Base-by-base conservation (phyloP, 2,888 invertebrate species). In the Tenthredo notha region DNA sequence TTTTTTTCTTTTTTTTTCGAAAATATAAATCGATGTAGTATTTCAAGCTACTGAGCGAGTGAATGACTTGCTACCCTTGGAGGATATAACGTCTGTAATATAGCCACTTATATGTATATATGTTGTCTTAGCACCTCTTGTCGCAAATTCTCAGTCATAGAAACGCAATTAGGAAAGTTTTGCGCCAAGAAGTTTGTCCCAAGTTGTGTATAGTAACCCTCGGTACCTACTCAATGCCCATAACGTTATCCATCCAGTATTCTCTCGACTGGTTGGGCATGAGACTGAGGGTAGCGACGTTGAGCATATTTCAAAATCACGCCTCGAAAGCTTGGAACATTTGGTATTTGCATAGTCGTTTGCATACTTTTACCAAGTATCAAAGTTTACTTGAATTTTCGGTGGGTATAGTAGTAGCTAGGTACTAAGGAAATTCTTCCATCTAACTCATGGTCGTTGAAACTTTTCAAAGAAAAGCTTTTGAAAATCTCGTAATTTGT, bases 401-500 rank as follows among this genome's bases (percentile, higher is more conserved):
- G 43, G 72, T 7, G 10, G 72, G 37, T 33, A 50, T 33, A 33
- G 18, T 21, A 18, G 50, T 50, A 21, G 61, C 3, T 37, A 61
- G 37, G 18, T 7, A 40, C 77, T 72, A 58, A 75, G 84, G 6
- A 67, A 70, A 84, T 47, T 47, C 37, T 12, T 33, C 43, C 75
- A 12, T 37, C n/a, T 72, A 67, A 84, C 43, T 61, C 29, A 33
- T 65, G 80, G 37, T 80, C 80, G 37, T 61, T 40, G 61, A 61
- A 80, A 80, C 25, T n/a, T 78, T 78, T 61, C 37, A 58, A 80
- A 54, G 58, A 61, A 72, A 72, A 72, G 82, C 83, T 82, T 67
- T 82, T 70, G 54, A 61, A 70, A 72, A 85, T 82, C 85, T 85
- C 21, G 25, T 77, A 65, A 80, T 85, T 85, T 85, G 72, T 85